phyloP scores from a whole-genome alignment of 1,140 invertebrate species.

The Wasmannia auropunctata region DNA sequence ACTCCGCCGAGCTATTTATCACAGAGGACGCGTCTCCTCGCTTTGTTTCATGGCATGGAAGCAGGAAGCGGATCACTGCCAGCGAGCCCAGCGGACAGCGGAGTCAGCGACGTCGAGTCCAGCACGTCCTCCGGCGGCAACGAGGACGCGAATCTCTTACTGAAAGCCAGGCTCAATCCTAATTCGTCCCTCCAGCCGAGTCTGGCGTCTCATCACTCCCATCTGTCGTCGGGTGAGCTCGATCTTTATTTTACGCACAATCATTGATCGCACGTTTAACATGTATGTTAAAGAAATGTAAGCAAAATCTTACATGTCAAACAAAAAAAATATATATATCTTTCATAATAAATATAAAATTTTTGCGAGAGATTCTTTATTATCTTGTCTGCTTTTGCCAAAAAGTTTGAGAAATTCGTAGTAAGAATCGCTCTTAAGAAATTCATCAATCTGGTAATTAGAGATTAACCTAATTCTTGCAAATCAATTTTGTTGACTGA shows the following conservation, averaged over 20 bases:
- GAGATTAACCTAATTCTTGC: not conserved
- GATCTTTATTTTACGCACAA: conserved; percentile 8
- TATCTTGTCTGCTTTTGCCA: not conserved
- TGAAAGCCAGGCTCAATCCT: conserved; percentile 92
- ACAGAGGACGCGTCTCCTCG: conserved; percentile 32
- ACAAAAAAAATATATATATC: too few relatives aligned
- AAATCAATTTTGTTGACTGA: not conserved
- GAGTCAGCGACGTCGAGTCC: conserved; percentile 98
- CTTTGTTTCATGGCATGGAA: conserved; percentile 56
- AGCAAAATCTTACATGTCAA: not conserved
- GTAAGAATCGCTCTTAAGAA: not conserved
- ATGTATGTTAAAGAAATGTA: not conserved
- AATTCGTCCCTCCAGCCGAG: conserved; percentile 83
- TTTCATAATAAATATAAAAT: not conserved
- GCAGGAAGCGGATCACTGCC: conserved; percentile 93
- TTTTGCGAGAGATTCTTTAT: not conserved
- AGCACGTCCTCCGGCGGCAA: conserved; percentile 94
- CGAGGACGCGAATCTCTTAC: conserved; percentile 93
- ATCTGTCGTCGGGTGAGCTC: conserved; percentile 83
- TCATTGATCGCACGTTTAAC: not conserved
- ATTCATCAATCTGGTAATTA: not conserved
- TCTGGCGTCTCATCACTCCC: conserved; percentile 83
- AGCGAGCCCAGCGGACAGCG: conserved; percentile 98
- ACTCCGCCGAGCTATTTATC: conserved; percentile 32
- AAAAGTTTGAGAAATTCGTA: not conserved